Evolutionary conservation across 2,888 invertebrate genomes (phyloP).

Genomic region (Cheilosia urbana): DNA sequence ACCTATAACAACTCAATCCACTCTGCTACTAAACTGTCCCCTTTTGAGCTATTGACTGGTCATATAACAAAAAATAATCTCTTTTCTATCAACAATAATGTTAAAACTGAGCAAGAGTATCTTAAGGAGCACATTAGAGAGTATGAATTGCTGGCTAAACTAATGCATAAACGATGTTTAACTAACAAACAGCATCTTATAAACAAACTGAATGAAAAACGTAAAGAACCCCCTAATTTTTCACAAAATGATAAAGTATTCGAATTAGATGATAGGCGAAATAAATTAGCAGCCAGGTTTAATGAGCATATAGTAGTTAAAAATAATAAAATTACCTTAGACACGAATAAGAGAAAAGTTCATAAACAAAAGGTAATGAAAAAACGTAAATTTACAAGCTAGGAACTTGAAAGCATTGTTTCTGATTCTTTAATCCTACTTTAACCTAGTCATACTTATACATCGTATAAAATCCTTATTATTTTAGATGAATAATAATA

Average conservation of each 20-base stretch:
- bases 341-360: no score
- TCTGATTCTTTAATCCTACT: slow-evolving; percentile 10
- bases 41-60: background rate
- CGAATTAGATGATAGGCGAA: slow-evolving; percentile 2
- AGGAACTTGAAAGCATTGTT: slow-evolving; percentile 1
- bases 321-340: background rate
- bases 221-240: background rate
- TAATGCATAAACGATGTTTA: slow-evolving; percentile 1
- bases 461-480: background rate
- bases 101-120: background rate
- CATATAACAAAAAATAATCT: background rate
- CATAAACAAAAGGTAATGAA: slow-evolving; percentile 1
- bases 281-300: slow-evolving; percentile 4
- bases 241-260: slow-evolving; percentile 12
- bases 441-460: slow-evolving; percentile 9
- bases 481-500: background rate
- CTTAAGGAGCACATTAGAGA: no score
- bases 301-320: slow-evolving; percentile 5
- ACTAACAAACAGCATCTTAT: slow-evolving; percentile 3
- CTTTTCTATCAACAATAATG: slow-evolving; percentile 1
- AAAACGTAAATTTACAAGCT: slow-evolving; percentile 6
- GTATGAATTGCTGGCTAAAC: background rate
- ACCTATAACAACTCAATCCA: no score
- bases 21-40: no score
- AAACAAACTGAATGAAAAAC: background rate